Base-by-base conservation (phyloP, 1,140 invertebrate genomes). In the Aphaenogaster ashmeadi region DNA sequence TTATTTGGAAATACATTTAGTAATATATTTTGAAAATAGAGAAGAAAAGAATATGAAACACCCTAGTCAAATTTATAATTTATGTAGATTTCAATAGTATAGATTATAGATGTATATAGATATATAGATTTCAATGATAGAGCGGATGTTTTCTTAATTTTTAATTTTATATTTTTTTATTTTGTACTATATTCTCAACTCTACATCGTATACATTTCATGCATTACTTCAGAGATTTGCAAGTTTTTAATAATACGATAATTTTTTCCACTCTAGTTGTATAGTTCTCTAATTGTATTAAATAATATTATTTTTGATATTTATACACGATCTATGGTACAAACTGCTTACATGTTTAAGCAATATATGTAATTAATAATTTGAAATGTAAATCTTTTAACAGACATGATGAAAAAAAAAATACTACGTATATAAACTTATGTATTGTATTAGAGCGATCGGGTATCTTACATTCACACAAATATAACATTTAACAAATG, bases 221-320 rank as follows among this genome's bases (percentile, higher is more conserved):
- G n/a, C 8, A 66, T 21, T 56, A 62, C 44, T n/a, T 58, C 64
- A 85, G 18, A 74, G 21, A 2, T 58, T 67, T 66, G 4, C 2
- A 36, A 54, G 1, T 52, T 54, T 54, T 36, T 18, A 44, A 6
- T 66, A 21, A 54, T 54, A 27, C 6, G 6, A 81, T 56, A 80
- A 69, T 54, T 56, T 27, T 41, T 21, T 38, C 7, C 7, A 15
- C 6, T 50, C 3, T 56, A 62, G 5, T 41, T 41, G 11, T 7
- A 18, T 15, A 54, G 3, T 67, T 64, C 18, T 44, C 3, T 50
- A 44, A 44, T 41, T 56, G 3, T 54, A 9, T 11, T 41, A 41
- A 67, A 41, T 27, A 50, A 80, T 44, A 50, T 21, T 79, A 47
- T 47, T 64, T 78, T 62, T 77, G 1, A 60, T 64, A 50, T 47